Evolutionary conservation across 2,888 invertebrate species (phyloP), one percentile per base, ranked within the genome.

Genomic region (Carpatolechia fugitivella): DNA sequence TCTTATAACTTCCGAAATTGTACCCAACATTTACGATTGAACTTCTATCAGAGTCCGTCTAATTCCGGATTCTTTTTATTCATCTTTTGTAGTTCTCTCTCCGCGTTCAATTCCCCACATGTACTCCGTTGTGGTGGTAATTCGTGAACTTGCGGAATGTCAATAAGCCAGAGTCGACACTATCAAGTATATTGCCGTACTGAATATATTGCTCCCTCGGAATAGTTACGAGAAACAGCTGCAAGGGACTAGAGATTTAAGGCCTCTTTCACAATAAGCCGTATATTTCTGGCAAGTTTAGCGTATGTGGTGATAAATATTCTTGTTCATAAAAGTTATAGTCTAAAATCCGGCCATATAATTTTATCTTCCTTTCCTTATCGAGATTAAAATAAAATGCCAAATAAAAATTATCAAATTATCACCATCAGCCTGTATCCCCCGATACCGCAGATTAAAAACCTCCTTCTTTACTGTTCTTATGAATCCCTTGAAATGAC

Each of bases 201-300:
- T 29, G 31, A 47, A 47, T 47, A 31, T 47, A 47, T 47, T 16
- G 47, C 47, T 13, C 0, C 13, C 29, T 24, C 16, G 18, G 31
- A 31, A 47, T 47, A 47, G 47, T 47, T 47, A 44, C 44, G 29
- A 29, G 13, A 0, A 44, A 20, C 49, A 49, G 49, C 49, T 49
- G 49, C 49, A 16, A 18, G 35, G 20, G 49, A 18, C 35, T 33
- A 33, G 20, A 35, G 35, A 49, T 49, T 49, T 49, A 49, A 35
- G 49, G 35, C 35, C 48, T 18, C 13, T n/a, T 8, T 16, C 35
- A 49, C 49, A 49, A 49, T 49, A 49, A 11, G 33, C 49, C 11
- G 35, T 49, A 49, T 20, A 35, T 35, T 8, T 18, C 35, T 49
- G 18, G 5, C 49, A 49, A 16, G 5, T 18, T 14, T 18, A 7